phyloP scores from a whole-genome alignment of 2,888 invertebrate genomes.

The Lepidonotus clava region DNA sequence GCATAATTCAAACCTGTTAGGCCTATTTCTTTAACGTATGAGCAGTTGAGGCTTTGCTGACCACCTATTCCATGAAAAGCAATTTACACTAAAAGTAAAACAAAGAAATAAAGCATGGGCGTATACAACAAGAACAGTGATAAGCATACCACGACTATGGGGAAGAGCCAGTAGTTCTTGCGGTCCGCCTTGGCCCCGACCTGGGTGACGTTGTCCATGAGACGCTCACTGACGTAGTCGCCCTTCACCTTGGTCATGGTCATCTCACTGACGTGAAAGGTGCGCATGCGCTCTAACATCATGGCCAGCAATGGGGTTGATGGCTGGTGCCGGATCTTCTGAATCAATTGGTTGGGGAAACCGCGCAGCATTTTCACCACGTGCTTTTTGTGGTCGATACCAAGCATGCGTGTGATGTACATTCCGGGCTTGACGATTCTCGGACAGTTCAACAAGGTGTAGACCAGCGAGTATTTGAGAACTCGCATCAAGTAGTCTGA shows the following conservation, averaged over 20 bases:
- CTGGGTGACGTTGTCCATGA: constrained; percentile 72
- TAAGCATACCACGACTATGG: constrained; percentile 79
- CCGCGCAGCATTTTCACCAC: constrained; percentile 76
- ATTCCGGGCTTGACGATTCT: constrained; percentile 69
- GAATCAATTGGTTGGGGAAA: constrained; percentile 75
- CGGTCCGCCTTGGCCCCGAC: constrained; percentile 74
- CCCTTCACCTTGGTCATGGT: constrained; percentile 72
- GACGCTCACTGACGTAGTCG: constrained; percentile 74
- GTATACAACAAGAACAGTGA: too few species aligned
- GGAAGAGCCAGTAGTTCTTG: constrained; percentile 80
- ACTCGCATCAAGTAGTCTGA: constrained; percentile 76
- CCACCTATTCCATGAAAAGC: too few species aligned
- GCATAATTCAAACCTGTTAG: too few species aligned
- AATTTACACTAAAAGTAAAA: too few species aligned
- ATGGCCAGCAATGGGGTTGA: constrained; percentile 75
- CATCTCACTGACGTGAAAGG: constrained; percentile 69
- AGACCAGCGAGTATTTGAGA: constrained; percentile 75
- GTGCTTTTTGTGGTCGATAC: constrained; percentile 73
- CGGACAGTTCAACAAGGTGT: constrained; percentile 72
- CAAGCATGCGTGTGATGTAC: constrained; percentile 65
- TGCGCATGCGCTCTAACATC: constrained; percentile 71
- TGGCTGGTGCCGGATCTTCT: constrained; percentile 75
- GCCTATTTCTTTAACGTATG: too few species aligned
- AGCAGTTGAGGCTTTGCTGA: too few species aligned
- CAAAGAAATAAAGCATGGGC: too few species aligned